phyloP scores from a whole-genome alignment of 1,140 invertebrate species.

The Ptiloglossa arizonensis region DNA sequence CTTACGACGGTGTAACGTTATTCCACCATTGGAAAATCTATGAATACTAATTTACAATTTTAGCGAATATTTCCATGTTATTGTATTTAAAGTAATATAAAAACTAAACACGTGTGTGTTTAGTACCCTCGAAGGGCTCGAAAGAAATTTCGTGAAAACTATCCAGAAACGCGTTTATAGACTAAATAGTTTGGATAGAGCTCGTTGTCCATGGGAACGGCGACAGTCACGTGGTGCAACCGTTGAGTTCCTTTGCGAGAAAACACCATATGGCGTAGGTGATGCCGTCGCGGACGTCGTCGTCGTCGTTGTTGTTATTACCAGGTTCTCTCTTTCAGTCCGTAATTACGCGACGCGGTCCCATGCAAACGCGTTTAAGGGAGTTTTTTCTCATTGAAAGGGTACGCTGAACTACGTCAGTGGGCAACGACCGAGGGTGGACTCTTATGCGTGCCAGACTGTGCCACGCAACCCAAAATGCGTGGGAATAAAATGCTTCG shows the following conservation, averaged over 20 bases:
- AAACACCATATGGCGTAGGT: conserved; percentile 72
- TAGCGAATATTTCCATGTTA: too few relatives aligned
- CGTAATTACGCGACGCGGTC: conserved; percentile 52
- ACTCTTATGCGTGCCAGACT: conserved; percentile 64
- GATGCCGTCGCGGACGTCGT: conserved; percentile 33
- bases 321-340: conserved; percentile 31
- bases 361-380: conserved; percentile 47
- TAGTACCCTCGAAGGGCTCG: too few relatives aligned
- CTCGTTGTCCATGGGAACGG: neutral
- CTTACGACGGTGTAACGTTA: too few relatives aligned
- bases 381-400: conserved; percentile 50
- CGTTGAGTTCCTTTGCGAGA: conserved; percentile 60
- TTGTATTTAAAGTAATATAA: too few relatives aligned
- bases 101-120: too few relatives aligned
- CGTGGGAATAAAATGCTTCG: conserved; percentile 70
- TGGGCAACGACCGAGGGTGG: conserved; percentile 35
- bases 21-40: too few relatives aligned
- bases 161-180: neutral
- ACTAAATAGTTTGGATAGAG: neutral
- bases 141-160: neutral
- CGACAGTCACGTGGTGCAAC: conserved; percentile 62
- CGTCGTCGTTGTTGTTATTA: conserved; percentile 50
- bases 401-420: conserved; percentile 15
- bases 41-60: too few relatives aligned
- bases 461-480: conserved; percentile 67